These are phyloP conservation scores for Tiliacea citrago DNA, from an alignment of 2,888 invertebrate genomes.

Conservation along the genomic window DNA sequence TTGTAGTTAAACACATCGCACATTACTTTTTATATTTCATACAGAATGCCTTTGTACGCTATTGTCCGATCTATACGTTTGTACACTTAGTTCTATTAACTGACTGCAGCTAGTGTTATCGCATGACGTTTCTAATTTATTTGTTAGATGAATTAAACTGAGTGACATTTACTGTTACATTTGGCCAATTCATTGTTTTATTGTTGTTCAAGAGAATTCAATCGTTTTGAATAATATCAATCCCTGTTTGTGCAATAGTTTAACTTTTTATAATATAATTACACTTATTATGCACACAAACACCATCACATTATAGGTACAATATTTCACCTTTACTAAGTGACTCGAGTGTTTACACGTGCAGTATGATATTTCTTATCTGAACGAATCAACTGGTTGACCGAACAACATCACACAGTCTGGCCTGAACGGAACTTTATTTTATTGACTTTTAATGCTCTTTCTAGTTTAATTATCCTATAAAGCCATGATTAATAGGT, in stretches of 20 bases:
- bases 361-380: not conserved
- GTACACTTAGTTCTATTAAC: slow-evolving; percentile 40
- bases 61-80: slow-evolving; percentile 12
- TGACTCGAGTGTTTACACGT: slow-evolving; percentile 10
- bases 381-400: not conserved
- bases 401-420: not conserved
- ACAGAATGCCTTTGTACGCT: slow-evolving; percentile 48
- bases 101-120: slow-evolving; percentile 41
- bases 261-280: too few species aligned
- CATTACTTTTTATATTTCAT: slow-evolving; percentile 40
- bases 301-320: not conserved
- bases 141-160: slow-evolving; percentile 54
- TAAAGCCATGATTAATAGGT: not conserved
- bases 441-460: too few species aligned
- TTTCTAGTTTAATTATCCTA: too few species aligned
- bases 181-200: slow-evolving; percentile 56
- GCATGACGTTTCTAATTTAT: slow-evolving; percentile 46
- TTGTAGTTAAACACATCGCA: slow-evolving; percentile 48
- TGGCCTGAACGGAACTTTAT: slow-evolving; percentile 6
- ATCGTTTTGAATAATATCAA: slow-evolving; percentile 49
- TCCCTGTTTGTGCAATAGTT: slow-evolving; percentile 33
- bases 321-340: not conserved
- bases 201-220: slow-evolving; percentile 50
- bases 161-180: slow-evolving; percentile 60
- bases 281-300: slow-evolving; percentile 26